Conservation (phyloP, 2,113 vertebrate species). For the mouse (Mus musculus) region DNA sequence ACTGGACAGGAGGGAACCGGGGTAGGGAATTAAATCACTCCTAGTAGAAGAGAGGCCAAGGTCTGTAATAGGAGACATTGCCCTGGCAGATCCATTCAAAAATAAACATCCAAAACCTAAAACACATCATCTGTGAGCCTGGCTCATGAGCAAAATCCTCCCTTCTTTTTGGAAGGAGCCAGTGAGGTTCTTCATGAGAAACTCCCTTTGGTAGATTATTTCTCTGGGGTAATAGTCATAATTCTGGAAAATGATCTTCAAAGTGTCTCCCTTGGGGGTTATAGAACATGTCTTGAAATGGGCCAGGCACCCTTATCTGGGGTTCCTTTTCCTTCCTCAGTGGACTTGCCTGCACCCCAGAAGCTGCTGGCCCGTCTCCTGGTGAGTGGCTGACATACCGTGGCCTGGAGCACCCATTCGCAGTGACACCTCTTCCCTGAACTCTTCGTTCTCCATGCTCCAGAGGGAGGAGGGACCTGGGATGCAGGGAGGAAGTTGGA, state of each 20-base stretch:
- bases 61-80: neutral
- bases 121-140: neutral
- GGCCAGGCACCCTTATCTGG: neutral
- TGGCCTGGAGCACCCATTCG: neutral
- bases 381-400: constrained; percentile 58
- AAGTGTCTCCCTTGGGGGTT: rapidly evolving
- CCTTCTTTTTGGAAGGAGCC: neutral
- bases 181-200: neutral
- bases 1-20: neutral
- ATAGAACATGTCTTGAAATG: rapidly evolving
- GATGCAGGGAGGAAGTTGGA: neutral
- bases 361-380: constrained; percentile 78
- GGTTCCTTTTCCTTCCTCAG: constrained; percentile 14
- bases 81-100: neutral
- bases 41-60: neutral
- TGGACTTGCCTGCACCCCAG: constrained; percentile 73
- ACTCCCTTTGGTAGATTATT: neutral
- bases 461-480: neutral
- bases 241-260: neutral
- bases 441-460: neutral
- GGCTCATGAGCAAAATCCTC: rapidly evolving
- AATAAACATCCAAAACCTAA: neutral
- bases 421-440: rapidly evolving
- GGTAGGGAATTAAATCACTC: neutral
- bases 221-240: neutral